These are phyloP conservation scores for Ibycter americanus DNA, from an alignment of 2,797 vertebrate species.

Conservation along the genomic window DNA sequence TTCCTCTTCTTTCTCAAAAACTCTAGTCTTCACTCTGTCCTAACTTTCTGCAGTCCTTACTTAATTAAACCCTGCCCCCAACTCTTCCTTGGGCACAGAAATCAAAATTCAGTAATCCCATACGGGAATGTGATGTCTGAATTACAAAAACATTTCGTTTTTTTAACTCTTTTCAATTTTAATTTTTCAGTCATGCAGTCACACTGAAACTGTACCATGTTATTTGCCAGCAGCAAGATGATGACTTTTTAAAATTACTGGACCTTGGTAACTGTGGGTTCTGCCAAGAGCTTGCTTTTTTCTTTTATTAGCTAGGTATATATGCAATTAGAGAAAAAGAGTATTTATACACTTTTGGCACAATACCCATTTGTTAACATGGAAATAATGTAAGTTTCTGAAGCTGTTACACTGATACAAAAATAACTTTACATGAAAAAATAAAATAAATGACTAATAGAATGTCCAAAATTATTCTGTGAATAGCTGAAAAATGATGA, in stretches of 20 bases:
- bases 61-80: accelerated
- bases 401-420: background rate
- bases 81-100: background rate
- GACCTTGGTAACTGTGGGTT: background rate
- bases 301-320: background rate
- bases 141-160: background rate
- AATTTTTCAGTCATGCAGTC: background rate
- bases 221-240: background rate
- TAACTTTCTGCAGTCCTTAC: background rate
- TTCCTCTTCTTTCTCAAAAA: background rate
- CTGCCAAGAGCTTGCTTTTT: background rate
- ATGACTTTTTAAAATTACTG: background rate
- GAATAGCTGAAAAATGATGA: background rate
- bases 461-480: background rate
- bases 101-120: background rate
- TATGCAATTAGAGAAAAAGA: background rate
- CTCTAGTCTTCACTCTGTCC: background rate
- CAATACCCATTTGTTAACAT: background rate
- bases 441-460: background rate
- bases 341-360: background rate
- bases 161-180: background rate
- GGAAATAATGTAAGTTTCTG: background rate
- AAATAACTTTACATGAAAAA: background rate
- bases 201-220: background rate
- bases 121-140: background rate